Evolutionary conservation across 2,113 vertebrate genomes (phyloP), one percentile per base, ranked within the genome.

Genomic region (Urocynchramus pylzowi): DNA sequence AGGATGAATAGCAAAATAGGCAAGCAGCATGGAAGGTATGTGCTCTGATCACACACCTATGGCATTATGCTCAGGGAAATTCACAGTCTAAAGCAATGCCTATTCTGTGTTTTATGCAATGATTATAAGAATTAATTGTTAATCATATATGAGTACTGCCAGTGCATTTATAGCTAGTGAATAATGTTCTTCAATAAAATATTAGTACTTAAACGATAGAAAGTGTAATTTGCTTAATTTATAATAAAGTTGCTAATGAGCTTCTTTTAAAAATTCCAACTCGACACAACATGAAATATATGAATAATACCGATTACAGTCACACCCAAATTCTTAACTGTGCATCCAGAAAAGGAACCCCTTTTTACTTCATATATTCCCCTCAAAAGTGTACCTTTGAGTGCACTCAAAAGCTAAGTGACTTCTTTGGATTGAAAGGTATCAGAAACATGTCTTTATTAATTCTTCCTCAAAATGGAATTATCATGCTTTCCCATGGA

Each of bases 161-260:
- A 60, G 24, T 39, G 9, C 74, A 74, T 78, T 84, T 91, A 42
- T 18, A 91, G 61, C 59, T 74, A 65, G n/a, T 73, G 74, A 94
- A 94, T 65, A 89, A 79, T 53, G 13, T 80, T 82, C 81, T 83
- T 83, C 75, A 87, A 49, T 79, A 93, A 93, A 95, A 76, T 61
- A 85, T 52, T 70, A 84, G 50, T 44, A 71, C 56, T 87, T 89
- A 90, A 89, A 76, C 2, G 11, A 76, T 35, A 56, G 52, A 84
- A 94, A 90, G 13, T 77, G 10, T 83, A 61, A 93, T 88, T 93
- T 91, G 44, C 75, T 76, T 88, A 83, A 84, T 41, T 79, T 82
- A 59, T 3, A 63, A 86, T 83, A 59, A 84, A 87, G 27, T 75
- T 82, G 27, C 30, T 81, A 85, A 90, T 61, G 24, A 93, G 31